These are phyloP conservation scores for Euzophera pinguis DNA, from an alignment of 2,888 invertebrate genomes.

Conservation along the genomic window DNA sequence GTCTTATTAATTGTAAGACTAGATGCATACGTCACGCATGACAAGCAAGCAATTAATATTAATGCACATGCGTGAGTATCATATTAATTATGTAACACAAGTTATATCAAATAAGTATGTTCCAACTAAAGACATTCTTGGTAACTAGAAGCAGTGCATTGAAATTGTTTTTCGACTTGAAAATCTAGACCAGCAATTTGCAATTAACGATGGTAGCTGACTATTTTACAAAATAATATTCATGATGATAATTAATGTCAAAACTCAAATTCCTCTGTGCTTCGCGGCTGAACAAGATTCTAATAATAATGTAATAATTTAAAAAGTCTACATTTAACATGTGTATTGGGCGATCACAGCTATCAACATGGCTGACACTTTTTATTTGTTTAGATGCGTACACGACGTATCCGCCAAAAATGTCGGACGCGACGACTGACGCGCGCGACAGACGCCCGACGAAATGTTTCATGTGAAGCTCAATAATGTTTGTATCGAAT, in stretches of 20 bases:
- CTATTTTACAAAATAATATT: not conserved
- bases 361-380: conserved; percentile 42
- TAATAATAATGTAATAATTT: conserved; percentile 7
- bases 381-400: conserved; percentile 50
- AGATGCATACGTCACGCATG: no score
- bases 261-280: not conserved
- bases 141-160: no score
- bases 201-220: no score
- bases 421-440: conserved; percentile 53
- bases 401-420: conserved; percentile 44
- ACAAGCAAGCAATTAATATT: no score
- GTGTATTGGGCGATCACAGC: conserved; percentile 24
- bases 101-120: no score
- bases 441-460: conserved; percentile 38
- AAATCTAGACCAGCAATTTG: no score
- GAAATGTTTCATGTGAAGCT: conserved; percentile 19
- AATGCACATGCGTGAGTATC: no score
- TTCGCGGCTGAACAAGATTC: not conserved
- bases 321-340: conserved; percentile 17
- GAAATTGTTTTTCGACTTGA: no score
- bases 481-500: conserved; percentile 17
- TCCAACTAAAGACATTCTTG: no score
- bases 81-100: no score
- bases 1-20: no score
- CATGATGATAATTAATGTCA: not conserved